Evolutionary conservation across 2,797 vertebrate species (phyloP), one percentile per base, ranked within the genome.

Genomic region (Enteromius afrohamiltoni): DNA sequence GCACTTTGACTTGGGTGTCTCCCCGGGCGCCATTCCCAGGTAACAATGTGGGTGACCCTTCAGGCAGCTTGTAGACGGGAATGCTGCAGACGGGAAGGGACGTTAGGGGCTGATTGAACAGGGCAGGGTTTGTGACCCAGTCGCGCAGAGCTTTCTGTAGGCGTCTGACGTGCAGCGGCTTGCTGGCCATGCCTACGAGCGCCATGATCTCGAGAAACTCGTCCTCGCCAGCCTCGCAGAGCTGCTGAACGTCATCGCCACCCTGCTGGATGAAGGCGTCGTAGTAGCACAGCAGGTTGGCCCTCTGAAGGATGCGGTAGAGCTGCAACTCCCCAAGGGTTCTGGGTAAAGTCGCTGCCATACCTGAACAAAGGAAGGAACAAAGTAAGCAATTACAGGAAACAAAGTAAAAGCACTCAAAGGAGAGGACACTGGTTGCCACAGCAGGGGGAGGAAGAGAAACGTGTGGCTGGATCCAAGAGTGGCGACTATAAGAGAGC

Each of bases 201-300:
- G 98, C 98, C 98, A 99, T 99, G 91, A 99, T 99, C 92, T 99
- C 98, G 89, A 99, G 93, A 90, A 99, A 99, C 89, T 99, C 98
- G 83, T 99, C 98, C 93, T 99, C 98, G 0, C 97, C 97, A 0
- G 98, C 98, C 91, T 99, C 98, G 34, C 98, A 99, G 68, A 99
- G 96, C 92, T 99, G 98, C 95, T 98, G 97, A 86, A 99, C 98
- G 1, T 99, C 98, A 17, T 99, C 98, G 0, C 98, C 98, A 62
- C 98, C 98, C 95, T 99, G 98, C 86, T 99, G 98, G 91, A 99
- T 99, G 93, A 99, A 99, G 91, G 98, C 97, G 91, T 99, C 97
- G 0, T 98, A 99, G 93, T 99, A 99, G 90, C 96, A 98, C n/a
- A 99, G 95, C 84, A 99, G 94, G 90, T 99, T 99, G 51, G 97